A percentile compares a stretch with the other conserved stretches of the same genome.
Conservation (phyloP, 1,140 invertebrate genomes). For the Caenorhabditis brenneri region DNA sequence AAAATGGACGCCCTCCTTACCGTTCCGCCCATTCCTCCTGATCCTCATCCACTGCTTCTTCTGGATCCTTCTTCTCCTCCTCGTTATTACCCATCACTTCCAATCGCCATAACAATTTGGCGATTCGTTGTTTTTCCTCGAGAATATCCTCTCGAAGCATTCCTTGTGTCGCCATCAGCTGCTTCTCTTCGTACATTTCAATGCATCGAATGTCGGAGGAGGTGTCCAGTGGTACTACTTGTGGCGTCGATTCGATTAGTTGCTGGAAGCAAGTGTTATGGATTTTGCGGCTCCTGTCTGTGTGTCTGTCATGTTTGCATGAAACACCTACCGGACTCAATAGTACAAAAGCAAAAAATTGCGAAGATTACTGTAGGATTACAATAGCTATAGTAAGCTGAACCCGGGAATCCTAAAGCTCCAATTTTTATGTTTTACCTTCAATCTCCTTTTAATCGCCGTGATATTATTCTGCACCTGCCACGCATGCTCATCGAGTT, state of each 20-base stretch:
- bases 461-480: conserved; percentile 53
- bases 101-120: conserved; percentile 25
- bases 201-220: conserved; percentile 7
- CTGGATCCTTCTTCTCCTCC: neutral
- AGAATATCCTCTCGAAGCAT: conserved; percentile 43
- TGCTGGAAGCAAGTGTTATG: neutral
- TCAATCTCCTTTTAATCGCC: conserved; percentile 45
- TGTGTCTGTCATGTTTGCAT: too few relatives aligned
- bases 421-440: neutral
- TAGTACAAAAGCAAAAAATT: too few relatives aligned
- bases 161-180: conserved; percentile 51
- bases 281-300: too few relatives aligned
- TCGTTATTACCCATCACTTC: neutral
- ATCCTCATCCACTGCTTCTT: neutral
- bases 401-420: too few relatives aligned
- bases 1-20: too few relatives aligned
- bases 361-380: too few relatives aligned
- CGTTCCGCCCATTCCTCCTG: neutral
- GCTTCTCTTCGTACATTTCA: conserved; percentile 58
- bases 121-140: conserved; percentile 36
- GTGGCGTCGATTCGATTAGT: neutral
- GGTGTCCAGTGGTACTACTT: neutral
- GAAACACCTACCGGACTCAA: too few relatives aligned
- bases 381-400: too few relatives aligned
- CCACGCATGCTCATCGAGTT: conserved; percentile 49